Evolutionary conservation across 2,797 vertebrate genomes (phyloP), one percentile per base, ranked within the genome.

Genomic region (Coracias cyanogaster): DNA sequence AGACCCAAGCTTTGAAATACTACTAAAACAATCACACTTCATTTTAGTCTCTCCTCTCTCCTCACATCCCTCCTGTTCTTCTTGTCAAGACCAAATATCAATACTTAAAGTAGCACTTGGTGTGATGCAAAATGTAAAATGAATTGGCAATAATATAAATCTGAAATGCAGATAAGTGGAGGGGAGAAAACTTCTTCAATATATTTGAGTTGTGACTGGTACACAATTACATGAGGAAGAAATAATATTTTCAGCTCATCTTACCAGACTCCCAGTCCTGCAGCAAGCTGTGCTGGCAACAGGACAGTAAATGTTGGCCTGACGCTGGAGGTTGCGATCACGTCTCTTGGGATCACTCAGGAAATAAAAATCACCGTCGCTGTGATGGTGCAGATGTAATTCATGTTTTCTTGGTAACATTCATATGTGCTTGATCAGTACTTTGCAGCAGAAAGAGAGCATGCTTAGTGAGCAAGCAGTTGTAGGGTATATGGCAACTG

Each of bases 391-490:
- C 33, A 35, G 39, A 19, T 39, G 17, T 48, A 65, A 31, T 72
- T 67, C 29, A 25, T 51, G 29, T 41, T 62, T 77, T 8, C 29
- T 84, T 60, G 15, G 20, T 80, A 80, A 45, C 14, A 12, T 64
- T 55, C 12, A 4, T 6, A n/a, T 49, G 29, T 22, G 22, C n/a
- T 55, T 51, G 22, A 39, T 31, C 8, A 15, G 15, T 15, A 15
- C 7, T 80, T 31, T 7, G 4, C 10, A 15, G 17, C 15, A 49
- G 33, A 35, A 37, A 57, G 43, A 74, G 35, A 46, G 19, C 49
- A 62, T 0, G 0, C 0, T 0, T 2, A 39, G 26, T 17, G 51
- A 93, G 28, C n/a, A 49, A 20, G 26, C 31, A 39, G 16, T 6
- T 79, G 22, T 28, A 48, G 35, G 8, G 28, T 20, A 20, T 35